Base-by-base conservation (phyloP, 2,113 vertebrate species). In the Myiozetetes cayanensis region DNA sequence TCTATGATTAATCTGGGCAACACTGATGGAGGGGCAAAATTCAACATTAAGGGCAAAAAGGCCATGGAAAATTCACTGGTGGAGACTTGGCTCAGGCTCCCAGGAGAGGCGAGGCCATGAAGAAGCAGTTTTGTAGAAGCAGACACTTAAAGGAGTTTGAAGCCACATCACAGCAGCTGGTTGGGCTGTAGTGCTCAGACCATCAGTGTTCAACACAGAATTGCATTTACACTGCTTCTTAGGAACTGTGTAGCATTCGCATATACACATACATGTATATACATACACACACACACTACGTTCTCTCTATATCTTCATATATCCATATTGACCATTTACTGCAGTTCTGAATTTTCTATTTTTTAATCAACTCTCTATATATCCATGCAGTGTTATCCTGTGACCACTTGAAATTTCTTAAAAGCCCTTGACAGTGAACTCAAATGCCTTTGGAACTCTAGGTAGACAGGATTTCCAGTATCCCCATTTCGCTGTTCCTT, bases 21-120 rank as follows among this genome's bases (percentile, higher is more conserved):
- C 3, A 46, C 2, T 0, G 5, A 19, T 4, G 18, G 49, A 78
- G 43, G 8, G 14, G 4, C 16, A 77, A 56, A 86, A 31, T 21
- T 56, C 9, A 16, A 30, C 10, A 28, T 22, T 17, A 80, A 68
- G n/a, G 25, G 5, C 21, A 50, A 75, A 85, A 78, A 55, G 10
- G 2, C 20, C 2, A 0, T 4, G 25, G 25, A 71, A 71, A 17
- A 8, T 12, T 10, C 21, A 12, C 19, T 43, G 33, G 14, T 31
- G 59, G 50, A 70, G 17, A 46, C 5, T 81, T 30, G 25, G 19
- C 33, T 87, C 35, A 21, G 39, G 43, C 18, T 89, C 6, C 6
- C 14, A 25, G 23, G 9, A 3, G 8, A 37, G 52, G n/a, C 8
- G n/a, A 22, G 27, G 21, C 33, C 22, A 13, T 24, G 43, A 59